These are phyloP conservation scores for Idaea aversata DNA, from an alignment of 2,888 invertebrate species.

Conservation along the genomic window DNA sequence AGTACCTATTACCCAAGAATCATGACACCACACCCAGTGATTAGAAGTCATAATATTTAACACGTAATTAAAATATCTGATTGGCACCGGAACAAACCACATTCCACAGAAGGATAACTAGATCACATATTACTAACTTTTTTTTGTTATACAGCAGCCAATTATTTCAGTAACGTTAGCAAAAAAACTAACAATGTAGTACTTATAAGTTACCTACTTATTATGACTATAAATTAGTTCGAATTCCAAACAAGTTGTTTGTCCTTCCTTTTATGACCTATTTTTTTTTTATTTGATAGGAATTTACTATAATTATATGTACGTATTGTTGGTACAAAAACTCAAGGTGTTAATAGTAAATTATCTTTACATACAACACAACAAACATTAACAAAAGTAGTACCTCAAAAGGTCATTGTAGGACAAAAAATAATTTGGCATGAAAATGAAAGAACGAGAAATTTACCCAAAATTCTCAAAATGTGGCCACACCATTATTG, in stretches of 20 bases:
- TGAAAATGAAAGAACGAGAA: too few relatives aligned
- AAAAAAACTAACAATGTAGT: background rate
- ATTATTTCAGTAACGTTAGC: constrained; percentile 9
- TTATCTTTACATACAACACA: background rate
- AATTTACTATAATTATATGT: background rate
- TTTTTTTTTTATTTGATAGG: background rate
- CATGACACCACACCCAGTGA: constrained; percentile 4
- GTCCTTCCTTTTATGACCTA: background rate
- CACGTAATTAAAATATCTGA: constrained; percentile 12
- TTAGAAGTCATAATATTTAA: constrained; percentile 2
- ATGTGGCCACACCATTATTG: too few relatives aligned
- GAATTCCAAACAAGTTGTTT: background rate
- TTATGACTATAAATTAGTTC: background rate
- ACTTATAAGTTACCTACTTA: background rate
- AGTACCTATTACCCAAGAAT: background rate
- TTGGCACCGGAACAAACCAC: constrained; percentile 14
- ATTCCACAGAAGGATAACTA: constrained; percentile 12
- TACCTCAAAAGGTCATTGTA: too few relatives aligned
- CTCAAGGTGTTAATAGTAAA: background rate
- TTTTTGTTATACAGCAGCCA: constrained; percentile 14
- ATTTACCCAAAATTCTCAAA: too few relatives aligned
- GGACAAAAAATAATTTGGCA: too few relatives aligned
- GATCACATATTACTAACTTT: constrained; percentile 7
- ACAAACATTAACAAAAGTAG: too few relatives aligned
- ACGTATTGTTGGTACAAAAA: background rate